A percentile compares a stretch with the other conserved stretches of the same genome.
phyloP scores from a whole-genome alignment of 2,888 invertebrate genomes.

The Spilarctia lutea region DNA sequence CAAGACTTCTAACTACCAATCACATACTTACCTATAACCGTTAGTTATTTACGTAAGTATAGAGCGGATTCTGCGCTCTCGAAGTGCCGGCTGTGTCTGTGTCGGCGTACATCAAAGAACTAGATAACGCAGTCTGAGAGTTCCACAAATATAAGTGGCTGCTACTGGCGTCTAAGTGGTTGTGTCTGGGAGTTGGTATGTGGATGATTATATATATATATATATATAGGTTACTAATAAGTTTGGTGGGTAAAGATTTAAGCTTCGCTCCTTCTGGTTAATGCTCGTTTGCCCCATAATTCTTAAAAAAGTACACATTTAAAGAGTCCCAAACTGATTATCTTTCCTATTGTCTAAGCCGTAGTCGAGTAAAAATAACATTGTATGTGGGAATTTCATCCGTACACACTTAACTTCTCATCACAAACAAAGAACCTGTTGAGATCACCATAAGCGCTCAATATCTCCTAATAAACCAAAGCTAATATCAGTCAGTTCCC shows the following conservation, averaged over 20 bases:
- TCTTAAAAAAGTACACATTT: too few relatives aligned
- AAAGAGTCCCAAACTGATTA: too few relatives aligned
- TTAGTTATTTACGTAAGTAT: background rate
- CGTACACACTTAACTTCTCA: background rate
- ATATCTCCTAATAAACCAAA: conserved; percentile 29
- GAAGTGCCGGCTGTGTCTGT: conserved; percentile 4
- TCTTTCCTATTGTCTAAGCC: too few relatives aligned
- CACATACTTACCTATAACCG: background rate
- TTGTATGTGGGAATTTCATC: background rate
- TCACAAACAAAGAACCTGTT: conserved; percentile 30
- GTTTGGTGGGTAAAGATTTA: too few relatives aligned
- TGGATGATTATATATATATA: too few relatives aligned
- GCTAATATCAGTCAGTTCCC: conserved; percentile 22
- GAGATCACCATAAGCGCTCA: conserved; percentile 38
- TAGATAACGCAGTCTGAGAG: conserved; percentile 40
- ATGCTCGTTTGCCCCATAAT: too few relatives aligned
- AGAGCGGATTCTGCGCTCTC: background rate
- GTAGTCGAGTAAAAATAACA: too few relatives aligned
- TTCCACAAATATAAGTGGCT: conserved; percentile 34
- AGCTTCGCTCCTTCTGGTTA: too few relatives aligned
- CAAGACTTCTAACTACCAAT: background rate
- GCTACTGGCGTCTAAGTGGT: conserved; percentile 20
- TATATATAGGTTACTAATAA: too few relatives aligned
- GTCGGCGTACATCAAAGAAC: conserved; percentile 34
- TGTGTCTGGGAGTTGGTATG: conserved; percentile 10